These are phyloP conservation scores for Corticium candelabrum DNA, from an alignment of 37 sponge, comb jelly and placozoan genomes.

Conservation along the genomic window DNA sequence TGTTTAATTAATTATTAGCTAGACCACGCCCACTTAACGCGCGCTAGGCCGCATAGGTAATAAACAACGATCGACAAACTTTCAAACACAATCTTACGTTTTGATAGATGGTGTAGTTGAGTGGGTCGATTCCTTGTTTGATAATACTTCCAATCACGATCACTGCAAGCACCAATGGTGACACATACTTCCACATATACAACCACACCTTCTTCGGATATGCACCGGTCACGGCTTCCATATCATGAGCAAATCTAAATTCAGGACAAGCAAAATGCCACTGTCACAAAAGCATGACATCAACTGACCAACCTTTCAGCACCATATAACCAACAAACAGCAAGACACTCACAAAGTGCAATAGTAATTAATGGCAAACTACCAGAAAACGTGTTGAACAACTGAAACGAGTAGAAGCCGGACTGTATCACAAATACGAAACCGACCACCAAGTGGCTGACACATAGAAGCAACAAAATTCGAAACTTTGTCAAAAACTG, in stretches of 20 bases:
- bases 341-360: constrained; percentile 84
- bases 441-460: constrained; percentile 47
- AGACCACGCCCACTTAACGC: too few relatives aligned
- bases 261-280: too few relatives aligned
- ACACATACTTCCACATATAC: constrained; percentile 59
- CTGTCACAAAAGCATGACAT: too few relatives aligned
- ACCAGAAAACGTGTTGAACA: constrained; percentile 82
- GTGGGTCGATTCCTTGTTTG: constrained; percentile 36
- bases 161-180: constrained; percentile 63
- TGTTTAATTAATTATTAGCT: too few relatives aligned
- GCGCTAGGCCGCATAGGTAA: too few relatives aligned
- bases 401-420: constrained; percentile 77
- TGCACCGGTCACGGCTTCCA: not conserved
- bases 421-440: constrained; percentile 71
- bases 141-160: constrained; percentile 64
- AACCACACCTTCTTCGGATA: constrained; percentile 33
- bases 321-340: constrained; percentile 84
- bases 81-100: constrained; percentile 3
- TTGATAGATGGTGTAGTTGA: constrained; percentile 36
- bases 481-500: constrained; percentile 35
- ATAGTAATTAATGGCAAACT: constrained; percentile 74
- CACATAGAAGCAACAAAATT: too few relatives aligned
- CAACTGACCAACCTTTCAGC: constrained; percentile 35
- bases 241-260: not conserved
- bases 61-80: not conserved